Base-by-base conservation (phyloP, 2,113 vertebrate species). In the Charadrius vociferus region DNA sequence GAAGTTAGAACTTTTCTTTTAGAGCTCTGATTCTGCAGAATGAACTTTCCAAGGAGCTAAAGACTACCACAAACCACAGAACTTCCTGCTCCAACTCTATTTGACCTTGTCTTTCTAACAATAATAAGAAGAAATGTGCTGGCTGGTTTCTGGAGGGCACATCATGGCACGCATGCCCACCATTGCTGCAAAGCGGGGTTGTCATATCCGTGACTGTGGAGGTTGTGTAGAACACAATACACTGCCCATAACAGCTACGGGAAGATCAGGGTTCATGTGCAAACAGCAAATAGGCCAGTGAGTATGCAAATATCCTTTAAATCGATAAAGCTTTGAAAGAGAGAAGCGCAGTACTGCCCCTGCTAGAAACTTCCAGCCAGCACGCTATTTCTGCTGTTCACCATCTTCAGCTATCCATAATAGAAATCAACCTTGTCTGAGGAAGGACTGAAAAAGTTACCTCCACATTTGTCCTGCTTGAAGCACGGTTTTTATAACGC, bases 61-160 rank as follows among this genome's bases (percentile, higher is more conserved):
- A 72, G 81, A 77, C 56, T 68, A 87, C 65, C 56, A 86, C 56
- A 95, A 95, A 59, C 20, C 72, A 91, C 68, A 78, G 41, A 84
- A 71, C 23, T 84, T 94, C 62, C 77, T 50, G 45, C 65, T 92
- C 37, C 67, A 73, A 36, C 75, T 19, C 3, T 49, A 55, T 50
- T 79, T 85, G 37, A 58, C 56, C 61, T 59, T 71, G 32, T 37
- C 75, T 92, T 88, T 94, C 66, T 88, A 79, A 63, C 36, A 85
- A 18, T 24, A 82, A 50, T 55, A 55, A 78, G 81, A 75, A 65
- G 37, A 45, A 81, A 89, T 1, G 2, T 45, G 39, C 10, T 1
- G 5, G 13, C 56, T 75, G 70, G 47, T 74, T 79, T 55, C 29
- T 41, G 39, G 39, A 63, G 62, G 41, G 17, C 36, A 41, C 58